phyloP scores from a whole-genome alignment of 2,797 vertebrate species.

The Australoheros facetus region DNA sequence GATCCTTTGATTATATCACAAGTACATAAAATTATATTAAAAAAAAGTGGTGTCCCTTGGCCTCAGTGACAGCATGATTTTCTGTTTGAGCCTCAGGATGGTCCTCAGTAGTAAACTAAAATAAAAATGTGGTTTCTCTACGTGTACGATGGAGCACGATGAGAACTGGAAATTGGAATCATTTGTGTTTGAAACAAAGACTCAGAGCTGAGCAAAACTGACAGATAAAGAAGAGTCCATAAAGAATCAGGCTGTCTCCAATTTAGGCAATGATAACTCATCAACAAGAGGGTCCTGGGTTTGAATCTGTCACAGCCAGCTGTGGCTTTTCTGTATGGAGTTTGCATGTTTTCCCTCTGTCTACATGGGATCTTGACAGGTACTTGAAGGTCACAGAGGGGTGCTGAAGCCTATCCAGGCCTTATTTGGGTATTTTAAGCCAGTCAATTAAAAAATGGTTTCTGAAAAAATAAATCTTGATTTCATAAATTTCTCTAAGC shows the following conservation, averaged over 20 bases:
- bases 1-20: neutral
- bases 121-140: neutral
- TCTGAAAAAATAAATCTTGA: neutral
- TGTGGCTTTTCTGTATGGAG: neutral
- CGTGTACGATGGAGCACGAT: neutral
- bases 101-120: neutral
- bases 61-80: neutral
- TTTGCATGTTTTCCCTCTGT: neutral
- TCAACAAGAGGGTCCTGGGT: neutral
- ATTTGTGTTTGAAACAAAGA: too few species aligned
- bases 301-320: neutral
- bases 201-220: too few species aligned
- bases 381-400: neutral
- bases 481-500: neutral
- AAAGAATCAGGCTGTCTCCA: neutral
- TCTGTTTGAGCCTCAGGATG: neutral
- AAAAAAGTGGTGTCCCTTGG: too few species aligned
- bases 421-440: neutral
- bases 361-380: neutral
- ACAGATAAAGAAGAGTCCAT: neutral
- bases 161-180: neutral
- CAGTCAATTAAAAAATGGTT: neutral
- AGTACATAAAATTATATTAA: too few species aligned
- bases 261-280: neutral
- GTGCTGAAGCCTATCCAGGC: neutral